phyloP scores from a whole-genome alignment of 2,797 vertebrate species.

The Phylloscopus collybita region DNA sequence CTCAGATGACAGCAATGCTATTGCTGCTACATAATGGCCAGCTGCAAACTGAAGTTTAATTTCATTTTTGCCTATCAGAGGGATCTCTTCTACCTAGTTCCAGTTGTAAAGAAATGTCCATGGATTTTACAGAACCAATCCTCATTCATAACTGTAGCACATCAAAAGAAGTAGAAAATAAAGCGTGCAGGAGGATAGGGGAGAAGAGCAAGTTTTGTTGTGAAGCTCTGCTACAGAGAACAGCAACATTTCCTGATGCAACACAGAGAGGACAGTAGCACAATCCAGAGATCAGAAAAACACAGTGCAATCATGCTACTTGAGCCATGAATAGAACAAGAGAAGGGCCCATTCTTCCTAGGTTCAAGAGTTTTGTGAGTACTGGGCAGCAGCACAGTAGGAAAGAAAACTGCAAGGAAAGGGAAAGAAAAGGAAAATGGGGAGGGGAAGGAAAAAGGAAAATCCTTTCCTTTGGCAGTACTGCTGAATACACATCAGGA shows the following conservation, averaged over 20 bases:
- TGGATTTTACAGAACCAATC: neutral
- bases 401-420: neutral
- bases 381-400: neutral
- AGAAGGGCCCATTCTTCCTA: neutral
- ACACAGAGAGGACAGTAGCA: neutral
- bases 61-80: conserved; percentile 41
- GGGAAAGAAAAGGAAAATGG: neutral
- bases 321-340: neutral
- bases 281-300: neutral
- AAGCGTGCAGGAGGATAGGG: neutral
- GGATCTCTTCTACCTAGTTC: neutral
- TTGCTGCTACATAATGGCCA: conserved; percentile 38
- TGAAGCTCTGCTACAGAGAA: neutral
- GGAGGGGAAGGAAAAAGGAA: neutral
- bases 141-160: neutral
- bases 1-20: conserved; percentile 46
- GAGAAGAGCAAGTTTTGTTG: neutral
- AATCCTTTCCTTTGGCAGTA: neutral
- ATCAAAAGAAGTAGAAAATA: neutral
- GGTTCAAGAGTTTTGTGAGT: neutral
- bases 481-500: neutral
- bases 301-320: neutral
- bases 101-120: neutral
- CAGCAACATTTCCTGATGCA: neutral
- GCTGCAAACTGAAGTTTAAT: conserved; percentile 55